Conservation (phyloP, 1,140 invertebrate species). For the Hirudo medicinalis region DNA sequence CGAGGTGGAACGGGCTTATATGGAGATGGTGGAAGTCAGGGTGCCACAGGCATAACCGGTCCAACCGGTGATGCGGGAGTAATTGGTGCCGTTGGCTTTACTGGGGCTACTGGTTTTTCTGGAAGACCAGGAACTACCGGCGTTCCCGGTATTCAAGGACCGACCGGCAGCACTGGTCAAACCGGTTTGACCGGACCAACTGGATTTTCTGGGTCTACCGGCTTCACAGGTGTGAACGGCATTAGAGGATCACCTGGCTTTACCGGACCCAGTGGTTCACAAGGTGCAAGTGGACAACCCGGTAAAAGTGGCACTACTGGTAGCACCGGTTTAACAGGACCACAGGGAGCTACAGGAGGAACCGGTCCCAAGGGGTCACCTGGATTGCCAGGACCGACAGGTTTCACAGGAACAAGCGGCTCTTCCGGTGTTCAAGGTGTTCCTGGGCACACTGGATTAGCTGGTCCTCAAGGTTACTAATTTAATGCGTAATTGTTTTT, state of each 20-base stretch:
- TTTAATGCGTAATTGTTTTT: too few relatives aligned
- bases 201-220: background rate
- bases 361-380: constrained; percentile 7
- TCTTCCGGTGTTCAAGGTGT: background rate
- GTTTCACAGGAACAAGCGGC: background rate
- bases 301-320: constrained; percentile 34
- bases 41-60: constrained; percentile 31
- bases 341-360: background rate
- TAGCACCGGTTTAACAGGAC: background rate
- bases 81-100: background rate
- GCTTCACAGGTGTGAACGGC: constrained; percentile 24
- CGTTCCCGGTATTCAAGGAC: constrained; percentile 32
- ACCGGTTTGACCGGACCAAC: constrained; percentile 9
- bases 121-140: background rate
- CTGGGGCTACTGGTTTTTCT: background rate
- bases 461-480: background rate
- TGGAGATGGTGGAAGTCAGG: constrained; percentile 19
- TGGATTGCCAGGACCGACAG: background rate
- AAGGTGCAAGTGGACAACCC: constrained; percentile 31
- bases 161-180: constrained; percentile 7
- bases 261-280: constrained; percentile 23
- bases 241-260: constrained; percentile 23
- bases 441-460: constrained; percentile 1
- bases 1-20: constrained; percentile 15
- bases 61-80: constrained; percentile 5